These are phyloP conservation scores for Spodoptera picta DNA, from an alignment of 2,888 invertebrate species.

Conservation along the genomic window DNA sequence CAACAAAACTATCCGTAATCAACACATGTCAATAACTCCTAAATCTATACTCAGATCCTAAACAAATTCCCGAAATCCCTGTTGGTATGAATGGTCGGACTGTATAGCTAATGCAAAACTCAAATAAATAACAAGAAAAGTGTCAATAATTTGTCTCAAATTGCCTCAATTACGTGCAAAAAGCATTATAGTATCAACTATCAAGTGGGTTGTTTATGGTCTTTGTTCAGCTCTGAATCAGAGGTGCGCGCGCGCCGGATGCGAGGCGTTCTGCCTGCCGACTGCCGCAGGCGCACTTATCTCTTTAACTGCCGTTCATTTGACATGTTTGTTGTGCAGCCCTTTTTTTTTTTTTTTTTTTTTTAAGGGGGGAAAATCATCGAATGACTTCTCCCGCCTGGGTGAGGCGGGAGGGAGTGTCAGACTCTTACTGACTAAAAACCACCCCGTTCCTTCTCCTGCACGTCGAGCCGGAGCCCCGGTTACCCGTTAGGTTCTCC, in stretches of 20 bases:
- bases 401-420: too few species aligned
- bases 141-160: slow-evolving; percentile 21
- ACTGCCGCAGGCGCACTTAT: slow-evolving; percentile 48
- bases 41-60: too few species aligned
- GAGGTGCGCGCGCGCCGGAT: slow-evolving; percentile 47
- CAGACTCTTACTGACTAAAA: too few species aligned
- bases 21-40: too few species aligned
- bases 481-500: too few species aligned
- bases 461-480: too few species aligned
- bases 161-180: slow-evolving; percentile 20
- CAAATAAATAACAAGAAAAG: neutral
- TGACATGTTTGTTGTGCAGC: slow-evolving; percentile 32
- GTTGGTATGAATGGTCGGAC: neutral
- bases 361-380: too few species aligned
- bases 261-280: slow-evolving; percentile 24
- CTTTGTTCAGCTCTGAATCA: slow-evolving; percentile 63
- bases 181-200: slow-evolving; percentile 30
- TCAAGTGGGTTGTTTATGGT: slow-evolving; percentile 32
- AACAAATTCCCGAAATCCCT: too few species aligned
- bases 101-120: neutral
- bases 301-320: slow-evolving; percentile 32
- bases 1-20: too few species aligned
- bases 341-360: too few species aligned
- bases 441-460: too few species aligned
- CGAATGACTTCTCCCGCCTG: too few species aligned